Percentiles rank a stretch among this genome's conserved stretches.
Conservation (phyloP, 92 coral and sea anemone genomes). For the Galaxea fascicularis region DNA sequence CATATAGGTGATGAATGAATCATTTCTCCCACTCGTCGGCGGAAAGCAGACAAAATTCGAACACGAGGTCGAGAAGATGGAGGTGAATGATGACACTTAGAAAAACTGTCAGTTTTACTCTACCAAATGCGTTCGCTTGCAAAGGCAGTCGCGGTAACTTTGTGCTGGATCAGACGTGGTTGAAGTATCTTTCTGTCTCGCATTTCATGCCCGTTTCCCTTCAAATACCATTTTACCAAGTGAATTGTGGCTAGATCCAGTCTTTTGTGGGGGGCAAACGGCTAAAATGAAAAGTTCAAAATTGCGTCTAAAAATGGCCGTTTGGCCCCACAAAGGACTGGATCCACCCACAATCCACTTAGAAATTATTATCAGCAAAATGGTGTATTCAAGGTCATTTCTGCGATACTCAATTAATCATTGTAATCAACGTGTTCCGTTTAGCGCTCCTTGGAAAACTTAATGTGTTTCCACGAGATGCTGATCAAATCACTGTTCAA, state of each 20-base stretch:
- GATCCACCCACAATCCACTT: too few relatives aligned
- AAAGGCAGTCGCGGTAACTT: too few relatives aligned
- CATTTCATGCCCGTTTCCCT: neutral
- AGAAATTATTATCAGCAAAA: too few relatives aligned
- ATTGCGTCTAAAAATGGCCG: too few relatives aligned
- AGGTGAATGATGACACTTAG: constrained; percentile 58
- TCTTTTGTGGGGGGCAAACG: too few relatives aligned
- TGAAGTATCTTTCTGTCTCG: too few relatives aligned
- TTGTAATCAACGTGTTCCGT: neutral
- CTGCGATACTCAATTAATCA: neutral
- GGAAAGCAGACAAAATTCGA: constrained; percentile 95
- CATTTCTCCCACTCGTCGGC: constrained; percentile 92
- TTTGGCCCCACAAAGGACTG: too few relatives aligned
- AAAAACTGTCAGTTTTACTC: neutral
- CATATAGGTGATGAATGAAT: constrained; percentile 86
- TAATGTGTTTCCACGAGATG: constrained; percentile 88
- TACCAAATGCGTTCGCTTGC: neutral
- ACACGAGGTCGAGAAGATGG: constrained; percentile 95
- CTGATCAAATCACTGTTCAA: constrained; percentile 93
- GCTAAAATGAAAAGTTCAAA: too few relatives aligned
- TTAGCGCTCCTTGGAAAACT: constrained; percentile 93
- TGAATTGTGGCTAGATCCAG: too few relatives aligned
- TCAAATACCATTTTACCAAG: neutral
- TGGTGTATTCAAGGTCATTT: neutral
- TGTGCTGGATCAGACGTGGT: too few relatives aligned